These are phyloP conservation scores for rat (Rattus norvegicus) DNA, from an alignment of 2,113 vertebrate species.

Conservation along the genomic window DNA sequence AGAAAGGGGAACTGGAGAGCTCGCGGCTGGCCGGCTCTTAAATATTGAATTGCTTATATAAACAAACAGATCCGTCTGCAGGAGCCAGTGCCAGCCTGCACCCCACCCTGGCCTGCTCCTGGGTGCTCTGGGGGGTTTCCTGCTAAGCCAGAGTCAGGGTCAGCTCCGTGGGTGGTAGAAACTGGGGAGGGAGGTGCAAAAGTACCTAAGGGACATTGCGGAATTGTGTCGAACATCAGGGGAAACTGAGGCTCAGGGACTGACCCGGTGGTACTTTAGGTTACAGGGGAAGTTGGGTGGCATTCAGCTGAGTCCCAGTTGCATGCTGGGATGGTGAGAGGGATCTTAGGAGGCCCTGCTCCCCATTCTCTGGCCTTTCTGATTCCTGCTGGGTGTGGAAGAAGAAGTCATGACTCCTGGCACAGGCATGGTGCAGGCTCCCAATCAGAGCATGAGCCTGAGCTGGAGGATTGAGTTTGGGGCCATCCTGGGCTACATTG, in stretches of 20 bases:
- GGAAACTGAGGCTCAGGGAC: constrained; percentile 1
- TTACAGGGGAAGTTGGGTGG: neutral
- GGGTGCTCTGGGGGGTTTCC: neutral
- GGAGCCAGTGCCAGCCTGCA: neutral
- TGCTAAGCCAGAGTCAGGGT: neutral
- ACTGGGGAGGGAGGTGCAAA: neutral
- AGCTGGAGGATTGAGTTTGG: neutral
- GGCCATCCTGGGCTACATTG: neutral
- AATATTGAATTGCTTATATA: constrained; percentile 81
- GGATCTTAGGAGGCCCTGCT: neutral
- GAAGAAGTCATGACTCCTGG: no score
- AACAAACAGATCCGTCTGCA: constrained; percentile 71
- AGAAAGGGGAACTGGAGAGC: constrained; percentile 81
- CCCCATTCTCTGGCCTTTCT: neutral
- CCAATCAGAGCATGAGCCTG: neutral
- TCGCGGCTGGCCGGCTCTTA: constrained; percentile 67
- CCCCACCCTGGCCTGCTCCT: neutral
- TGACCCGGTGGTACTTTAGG: neutral
- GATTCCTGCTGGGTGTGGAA: no score
- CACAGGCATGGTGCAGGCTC: neutral
- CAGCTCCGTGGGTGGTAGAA: neutral
- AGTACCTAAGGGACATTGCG: neutral
- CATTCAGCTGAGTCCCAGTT: neutral
- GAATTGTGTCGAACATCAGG: neutral
- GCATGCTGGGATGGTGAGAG: neutral